phyloP scores from a whole-genome alignment of 64 coral and sea anemone genomes.

The Pachyseris speciosa region DNA sequence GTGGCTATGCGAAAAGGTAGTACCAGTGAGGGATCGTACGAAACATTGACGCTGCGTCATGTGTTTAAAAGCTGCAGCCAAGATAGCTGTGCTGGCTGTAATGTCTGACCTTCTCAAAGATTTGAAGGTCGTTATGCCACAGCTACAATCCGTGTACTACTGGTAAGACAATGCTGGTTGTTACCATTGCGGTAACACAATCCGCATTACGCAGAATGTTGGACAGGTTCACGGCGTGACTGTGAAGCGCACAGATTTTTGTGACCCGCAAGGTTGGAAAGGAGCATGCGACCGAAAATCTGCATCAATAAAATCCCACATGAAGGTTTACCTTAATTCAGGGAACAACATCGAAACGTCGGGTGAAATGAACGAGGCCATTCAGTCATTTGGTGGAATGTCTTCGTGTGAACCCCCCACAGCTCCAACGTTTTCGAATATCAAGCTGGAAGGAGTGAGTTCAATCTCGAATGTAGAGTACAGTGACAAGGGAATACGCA shows the following conservation, averaged over 20 bases:
- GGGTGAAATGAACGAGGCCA: too few relatives aligned
- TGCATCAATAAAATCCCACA: too few relatives aligned
- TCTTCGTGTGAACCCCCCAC: constrained; percentile 10
- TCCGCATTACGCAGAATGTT: too few relatives aligned
- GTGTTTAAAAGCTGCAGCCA: not conserved
- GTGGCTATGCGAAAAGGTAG: not conserved
- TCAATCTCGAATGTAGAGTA: constrained; percentile 21
- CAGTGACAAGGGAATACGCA: not conserved
- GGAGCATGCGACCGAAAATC: too few relatives aligned
- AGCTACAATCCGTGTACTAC: not conserved
- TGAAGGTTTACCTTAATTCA: too few relatives aligned
- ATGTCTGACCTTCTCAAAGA: not conserved
- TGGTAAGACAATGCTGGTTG: too few relatives aligned
- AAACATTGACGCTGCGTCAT: not conserved
- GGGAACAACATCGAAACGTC: too few relatives aligned
- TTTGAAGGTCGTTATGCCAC: not conserved
- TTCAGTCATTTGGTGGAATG: not conserved
- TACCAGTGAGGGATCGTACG: not conserved
- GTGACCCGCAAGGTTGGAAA: too few relatives aligned
- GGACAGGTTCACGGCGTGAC: too few relatives aligned
- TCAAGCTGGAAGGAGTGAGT: constrained; percentile 26
- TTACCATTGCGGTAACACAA: too few relatives aligned
- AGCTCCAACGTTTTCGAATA: not conserved
- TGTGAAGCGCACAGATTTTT: too few relatives aligned
- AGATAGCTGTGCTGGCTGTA: not conserved